phyloP scores from a whole-genome alignment of 1,140 invertebrate genomes.

The Drosophila kikkawai region DNA sequence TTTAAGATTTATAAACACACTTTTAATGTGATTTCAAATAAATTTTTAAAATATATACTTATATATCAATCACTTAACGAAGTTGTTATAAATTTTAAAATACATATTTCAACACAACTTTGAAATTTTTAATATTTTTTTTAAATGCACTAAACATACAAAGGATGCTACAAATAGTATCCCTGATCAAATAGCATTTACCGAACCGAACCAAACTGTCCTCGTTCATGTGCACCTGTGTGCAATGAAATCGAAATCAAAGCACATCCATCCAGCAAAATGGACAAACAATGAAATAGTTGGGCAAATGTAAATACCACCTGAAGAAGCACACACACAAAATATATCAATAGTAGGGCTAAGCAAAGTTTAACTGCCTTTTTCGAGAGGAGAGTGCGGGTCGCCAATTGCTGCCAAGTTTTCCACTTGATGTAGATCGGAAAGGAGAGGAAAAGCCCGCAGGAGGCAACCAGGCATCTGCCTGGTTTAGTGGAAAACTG shows the following conservation, averaged over 20 bases:
- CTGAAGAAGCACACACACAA: conserved; percentile 4
- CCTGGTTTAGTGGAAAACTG: conserved; percentile 59
- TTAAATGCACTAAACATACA: conserved; percentile 6
- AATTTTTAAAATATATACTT: too few relatives aligned
- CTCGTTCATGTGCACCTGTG: conserved; percentile 11
- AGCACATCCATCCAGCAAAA: conserved; percentile 45
- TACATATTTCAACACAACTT: too few relatives aligned
- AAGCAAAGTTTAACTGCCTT: conserved; percentile 34
- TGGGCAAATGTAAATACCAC: conserved; percentile 39
- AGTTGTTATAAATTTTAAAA: too few relatives aligned
- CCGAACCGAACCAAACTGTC: conserved; percentile 8
- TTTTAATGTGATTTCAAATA: too few relatives aligned
- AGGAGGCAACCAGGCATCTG: conserved; percentile 29
- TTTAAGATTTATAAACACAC: too few relatives aligned
- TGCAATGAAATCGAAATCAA: conserved; percentile 45
- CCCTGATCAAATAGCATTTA: conserved; percentile 58
- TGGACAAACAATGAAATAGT: conserved; percentile 51
- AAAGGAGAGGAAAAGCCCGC: conserved; percentile 28
- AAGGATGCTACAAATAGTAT: conserved; percentile 26
- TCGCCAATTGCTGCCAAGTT: conserved; percentile 21
- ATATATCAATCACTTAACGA: too few relatives aligned
- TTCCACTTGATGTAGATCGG: conserved; percentile 12
- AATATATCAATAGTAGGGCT: conserved; percentile 25
- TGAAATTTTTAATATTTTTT: too few relatives aligned
- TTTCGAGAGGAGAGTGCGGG: background rate